These are phyloP conservation scores for Paedocypris sp. DNA, from an alignment of 2,113 vertebrate genomes.

Conservation along the genomic window DNA sequence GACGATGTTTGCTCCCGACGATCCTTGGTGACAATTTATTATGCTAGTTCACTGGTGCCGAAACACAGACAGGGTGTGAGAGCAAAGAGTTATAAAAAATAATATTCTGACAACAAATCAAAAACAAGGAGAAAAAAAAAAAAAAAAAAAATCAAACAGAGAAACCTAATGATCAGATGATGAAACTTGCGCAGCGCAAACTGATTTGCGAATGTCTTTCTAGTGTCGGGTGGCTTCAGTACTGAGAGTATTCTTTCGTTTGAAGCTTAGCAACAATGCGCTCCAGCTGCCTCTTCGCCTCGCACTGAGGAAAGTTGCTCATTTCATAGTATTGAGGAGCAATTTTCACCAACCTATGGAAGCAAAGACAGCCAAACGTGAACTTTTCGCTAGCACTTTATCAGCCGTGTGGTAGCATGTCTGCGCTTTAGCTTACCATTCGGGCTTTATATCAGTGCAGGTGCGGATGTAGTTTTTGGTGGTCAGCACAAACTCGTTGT, in stretches of 20 bases:
- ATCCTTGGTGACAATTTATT: conserved; percentile 55
- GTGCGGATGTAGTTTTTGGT: conserved; percentile 97
- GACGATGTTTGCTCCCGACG: conserved; percentile 50
- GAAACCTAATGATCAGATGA: conserved; percentile 76
- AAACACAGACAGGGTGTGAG: conserved; percentile 58
- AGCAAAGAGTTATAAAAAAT: conserved; percentile 69
- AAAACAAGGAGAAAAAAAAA: conserved; percentile 69
- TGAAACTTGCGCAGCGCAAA: conserved; percentile 44
- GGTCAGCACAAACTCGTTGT: conserved; percentile 95
- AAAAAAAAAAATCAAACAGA: conserved; percentile 59
- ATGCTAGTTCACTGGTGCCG: conserved; percentile 64
- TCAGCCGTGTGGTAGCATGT: background rate
- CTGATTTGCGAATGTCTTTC: conserved; percentile 23
- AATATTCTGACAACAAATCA: conserved; percentile 70
- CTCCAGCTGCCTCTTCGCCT: conserved; percentile 95
- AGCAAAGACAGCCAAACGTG: background rate
- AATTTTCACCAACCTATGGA: conserved; percentile 89
- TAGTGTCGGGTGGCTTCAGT: conserved; percentile 57
- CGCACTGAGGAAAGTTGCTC: conserved; percentile 96
- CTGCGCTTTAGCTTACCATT: conserved; percentile 68
- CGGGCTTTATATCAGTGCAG: conserved; percentile 91
- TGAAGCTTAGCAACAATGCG: conserved; percentile 90
- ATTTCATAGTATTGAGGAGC: conserved; percentile 95
- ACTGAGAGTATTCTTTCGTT: conserved; percentile 92
- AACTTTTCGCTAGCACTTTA: background rate